Evolutionary conservation across 1,140 invertebrate genomes (phyloP).

Genomic region (Heterodera schachtii): DNA sequence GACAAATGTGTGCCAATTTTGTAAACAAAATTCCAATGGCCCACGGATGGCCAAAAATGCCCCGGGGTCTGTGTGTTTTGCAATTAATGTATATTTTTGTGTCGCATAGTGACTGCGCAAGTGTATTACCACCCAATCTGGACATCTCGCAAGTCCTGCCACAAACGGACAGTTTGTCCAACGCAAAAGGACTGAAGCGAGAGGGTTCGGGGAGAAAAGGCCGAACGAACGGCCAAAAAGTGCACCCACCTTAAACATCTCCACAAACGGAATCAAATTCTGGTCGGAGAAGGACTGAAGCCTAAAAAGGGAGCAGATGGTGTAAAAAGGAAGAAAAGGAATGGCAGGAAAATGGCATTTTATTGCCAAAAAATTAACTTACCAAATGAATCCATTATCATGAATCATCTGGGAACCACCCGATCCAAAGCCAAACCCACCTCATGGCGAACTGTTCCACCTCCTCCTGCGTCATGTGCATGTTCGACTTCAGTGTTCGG

Average conservation of each 20-base stretch:
- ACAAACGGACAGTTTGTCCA: conserved; percentile 54
- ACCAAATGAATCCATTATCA: neutral
- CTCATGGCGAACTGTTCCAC: conserved; percentile 34
- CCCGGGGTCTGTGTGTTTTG: neutral
- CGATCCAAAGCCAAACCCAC: neutral
- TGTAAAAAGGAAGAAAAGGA: neutral
- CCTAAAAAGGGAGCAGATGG: conserved; percentile 14
- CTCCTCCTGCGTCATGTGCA: conserved; percentile 46
- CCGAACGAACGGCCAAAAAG: conserved; percentile 4
- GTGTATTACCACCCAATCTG: conserved; percentile 47
- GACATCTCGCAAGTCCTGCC: conserved; percentile 55
- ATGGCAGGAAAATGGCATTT: too few species aligned
- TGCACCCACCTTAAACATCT: conserved; percentile 55
- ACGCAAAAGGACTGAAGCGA: conserved; percentile 60
- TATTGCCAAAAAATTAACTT: neutral
- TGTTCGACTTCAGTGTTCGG: conserved; percentile 40
- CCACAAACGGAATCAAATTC: conserved; percentile 59
- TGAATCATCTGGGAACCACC: neutral
- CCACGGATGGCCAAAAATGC: too few species aligned
- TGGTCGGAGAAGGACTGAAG: conserved; percentile 49
- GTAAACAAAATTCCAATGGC: conserved; percentile 12
- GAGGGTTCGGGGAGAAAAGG: conserved; percentile 24
- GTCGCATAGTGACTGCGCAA: neutral
- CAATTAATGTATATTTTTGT: neutral
- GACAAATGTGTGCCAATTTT: neutral